These are phyloP conservation scores for Adelphocoris suturalis DNA, from an alignment of 2,888 invertebrate species.

Conservation along the genomic window DNA sequence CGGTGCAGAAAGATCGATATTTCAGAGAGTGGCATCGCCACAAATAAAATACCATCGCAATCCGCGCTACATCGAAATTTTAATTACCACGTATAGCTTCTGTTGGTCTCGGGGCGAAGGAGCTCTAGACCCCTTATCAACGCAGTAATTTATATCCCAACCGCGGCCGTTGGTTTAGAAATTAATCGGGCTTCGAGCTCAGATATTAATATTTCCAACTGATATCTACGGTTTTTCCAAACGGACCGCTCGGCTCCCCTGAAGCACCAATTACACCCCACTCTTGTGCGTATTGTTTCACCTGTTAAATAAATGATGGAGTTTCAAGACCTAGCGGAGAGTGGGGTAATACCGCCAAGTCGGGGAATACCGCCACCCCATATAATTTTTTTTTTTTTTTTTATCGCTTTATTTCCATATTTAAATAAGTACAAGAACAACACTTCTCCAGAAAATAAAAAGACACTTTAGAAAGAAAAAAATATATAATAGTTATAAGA, in stretches of 20 bases:
- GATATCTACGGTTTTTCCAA: background rate
- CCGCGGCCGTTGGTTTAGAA: background rate
- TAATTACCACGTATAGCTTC: slow-evolving; percentile 60
- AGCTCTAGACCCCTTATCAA: background rate
- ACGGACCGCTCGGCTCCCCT: background rate
- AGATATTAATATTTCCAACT: background rate
- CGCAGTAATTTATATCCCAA: background rate
- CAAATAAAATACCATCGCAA: background rate
- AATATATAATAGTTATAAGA: too few species aligned
- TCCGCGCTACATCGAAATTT: slow-evolving; percentile 33
- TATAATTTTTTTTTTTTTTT: too few species aligned
- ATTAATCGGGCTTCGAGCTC: background rate
- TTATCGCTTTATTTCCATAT: too few species aligned
- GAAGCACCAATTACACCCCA: background rate
- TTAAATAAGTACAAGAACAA: too few species aligned
- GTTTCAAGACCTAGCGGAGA: too few species aligned
- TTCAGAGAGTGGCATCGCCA: background rate
- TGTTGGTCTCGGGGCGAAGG: background rate
- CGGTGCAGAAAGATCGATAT: background rate
- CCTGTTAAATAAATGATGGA: too few species aligned
- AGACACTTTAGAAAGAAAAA: too few species aligned
- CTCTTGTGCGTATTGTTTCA: background rate
- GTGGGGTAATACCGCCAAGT: too few species aligned
- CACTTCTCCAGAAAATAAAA: too few species aligned
- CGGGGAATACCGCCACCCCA: too few species aligned